Conservation (phyloP, 2,888 invertebrate species). For the Glyphotaelius pellucidus region DNA sequence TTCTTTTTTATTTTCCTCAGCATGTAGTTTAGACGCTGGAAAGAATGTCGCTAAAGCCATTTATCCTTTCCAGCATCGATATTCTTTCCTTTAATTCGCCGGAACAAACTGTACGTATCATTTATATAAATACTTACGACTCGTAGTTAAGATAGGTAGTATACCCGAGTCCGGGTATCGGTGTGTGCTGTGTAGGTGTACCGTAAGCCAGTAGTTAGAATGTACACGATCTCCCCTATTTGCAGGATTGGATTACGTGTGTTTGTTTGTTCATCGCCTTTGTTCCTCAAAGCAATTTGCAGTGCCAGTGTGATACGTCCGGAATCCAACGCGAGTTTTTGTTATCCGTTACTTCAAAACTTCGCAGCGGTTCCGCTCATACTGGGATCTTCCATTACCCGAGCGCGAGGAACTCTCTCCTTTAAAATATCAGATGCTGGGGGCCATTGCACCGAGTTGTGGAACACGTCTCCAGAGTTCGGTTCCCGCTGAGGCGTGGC, state of each 20-base stretch:
- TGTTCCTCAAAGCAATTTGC: slow-evolving; percentile 2
- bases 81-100: too few relatives aligned
- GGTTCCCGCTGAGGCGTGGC: not conserved
- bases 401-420: not conserved
- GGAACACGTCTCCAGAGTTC: not conserved
- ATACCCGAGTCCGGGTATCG: too few relatives aligned
- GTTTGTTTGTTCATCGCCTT: slow-evolving; percentile 24
- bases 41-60: too few relatives aligned
- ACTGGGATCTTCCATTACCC: not conserved
- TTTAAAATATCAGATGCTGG: slow-evolving; percentile 9
- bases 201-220: not conserved
- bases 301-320: not conserved
- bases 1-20: too few relatives aligned
- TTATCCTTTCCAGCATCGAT: too few relatives aligned
- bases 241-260: not conserved
- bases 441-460: slow-evolving; percentile 44
- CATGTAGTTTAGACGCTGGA: too few relatives aligned
- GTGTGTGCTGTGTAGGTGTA: not conserved
- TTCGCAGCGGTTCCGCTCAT: not conserved
- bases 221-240: not conserved
- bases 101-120: too few relatives aligned
- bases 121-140: too few relatives aligned
- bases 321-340: slow-evolving; percentile 25
- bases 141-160: too few relatives aligned
- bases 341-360: not conserved